A percentile compares a stretch with the other conserved stretches of the same genome.
Evolutionary conservation across 2,797 vertebrate species (phyloP).

Genomic region (Smutsia gigantea): DNA sequence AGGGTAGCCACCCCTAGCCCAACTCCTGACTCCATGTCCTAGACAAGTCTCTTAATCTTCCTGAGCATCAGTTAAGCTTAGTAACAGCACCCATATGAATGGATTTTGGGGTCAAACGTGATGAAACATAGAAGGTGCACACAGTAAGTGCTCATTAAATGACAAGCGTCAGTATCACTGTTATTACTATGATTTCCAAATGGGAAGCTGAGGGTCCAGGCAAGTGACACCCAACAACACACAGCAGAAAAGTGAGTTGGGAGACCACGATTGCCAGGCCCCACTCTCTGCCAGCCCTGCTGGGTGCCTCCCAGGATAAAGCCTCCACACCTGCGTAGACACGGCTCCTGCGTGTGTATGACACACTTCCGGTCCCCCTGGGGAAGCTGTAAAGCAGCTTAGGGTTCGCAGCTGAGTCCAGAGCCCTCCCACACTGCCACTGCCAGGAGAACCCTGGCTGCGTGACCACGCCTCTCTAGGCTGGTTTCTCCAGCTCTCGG

Average conservation of each 20-base stretch:
- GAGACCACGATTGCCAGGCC: not conserved
- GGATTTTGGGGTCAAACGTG: not conserved
- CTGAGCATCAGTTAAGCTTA: not conserved
- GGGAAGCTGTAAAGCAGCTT: too few species aligned
- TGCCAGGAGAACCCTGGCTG: not conserved
- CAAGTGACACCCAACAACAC: not conserved
- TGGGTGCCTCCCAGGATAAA: accelerated
- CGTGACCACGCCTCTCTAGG: not conserved
- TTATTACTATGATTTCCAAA: not conserved
- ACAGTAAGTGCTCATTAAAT: not conserved
- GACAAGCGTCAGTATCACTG: not conserved
- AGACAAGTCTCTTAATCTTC: not conserved
- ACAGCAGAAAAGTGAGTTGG: not conserved
- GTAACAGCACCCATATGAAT: too few species aligned
- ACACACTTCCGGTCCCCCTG: accelerated
- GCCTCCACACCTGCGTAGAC: not conserved
- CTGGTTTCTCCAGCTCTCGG: not conserved
- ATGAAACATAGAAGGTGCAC: accelerated
- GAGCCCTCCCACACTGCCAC: accelerated
- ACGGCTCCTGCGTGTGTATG: accelerated
- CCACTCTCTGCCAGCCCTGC: not conserved
- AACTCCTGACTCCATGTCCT: not conserved
- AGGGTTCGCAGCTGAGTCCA: not conserved
- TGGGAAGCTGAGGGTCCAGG: not conserved
- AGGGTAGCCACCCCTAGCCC: not conserved